Base-by-base conservation (phyloP, 2,888 invertebrate species). In the Drosophila neonasuta region DNA sequence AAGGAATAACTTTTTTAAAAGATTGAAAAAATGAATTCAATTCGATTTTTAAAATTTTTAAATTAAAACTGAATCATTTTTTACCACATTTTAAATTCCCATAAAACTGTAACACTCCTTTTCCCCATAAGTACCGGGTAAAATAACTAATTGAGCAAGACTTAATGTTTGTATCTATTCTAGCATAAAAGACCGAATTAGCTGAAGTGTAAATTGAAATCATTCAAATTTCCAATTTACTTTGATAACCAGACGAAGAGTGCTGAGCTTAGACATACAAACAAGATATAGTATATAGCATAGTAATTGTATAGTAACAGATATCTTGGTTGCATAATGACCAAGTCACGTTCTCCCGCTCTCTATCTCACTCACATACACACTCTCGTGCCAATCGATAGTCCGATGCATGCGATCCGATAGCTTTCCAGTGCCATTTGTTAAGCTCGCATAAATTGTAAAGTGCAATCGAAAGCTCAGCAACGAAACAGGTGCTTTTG, bases 401-500 rank as follows among this genome's bases (percentile, higher is more conserved):
- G 34, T 11, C 11, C 4, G 34, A 34, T 34, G 34, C 11, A 34
- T 34, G n/a, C n/a, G 6, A 52, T 46, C 56, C 10, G 56, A 72
- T 50, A 50, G 59, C 36, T 52, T 52, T 66, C 52, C 11, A 74
- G 61, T 34, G 36, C 3, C 61, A 58, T 30, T 60, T 11, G 44
- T 57, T 49, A 56, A 54, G 67, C 46, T 36, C 39, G 49, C 17
- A 61, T 64, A 17, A 51, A 62, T 56, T 42, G 24, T 2, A 39
- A 73, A 73, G 51, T 74, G 58, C 20, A 48, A 39, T 20, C 32
- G 39, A 62, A 49, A 39, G 15, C 3, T 6, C 29, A 58, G 55
- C 68, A 64, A 48, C 55, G 42, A 42, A n/a, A n/a, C 42, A 13
- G 54, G 6, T 55, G 65, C 15, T 29, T 29, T 63, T 68, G 60